Percentiles rank a stretch among this genome's conserved stretches.
Evolutionary conservation across 1,140 invertebrate genomes (phyloP).

Genomic region (Pteromalus puparum): DNA sequence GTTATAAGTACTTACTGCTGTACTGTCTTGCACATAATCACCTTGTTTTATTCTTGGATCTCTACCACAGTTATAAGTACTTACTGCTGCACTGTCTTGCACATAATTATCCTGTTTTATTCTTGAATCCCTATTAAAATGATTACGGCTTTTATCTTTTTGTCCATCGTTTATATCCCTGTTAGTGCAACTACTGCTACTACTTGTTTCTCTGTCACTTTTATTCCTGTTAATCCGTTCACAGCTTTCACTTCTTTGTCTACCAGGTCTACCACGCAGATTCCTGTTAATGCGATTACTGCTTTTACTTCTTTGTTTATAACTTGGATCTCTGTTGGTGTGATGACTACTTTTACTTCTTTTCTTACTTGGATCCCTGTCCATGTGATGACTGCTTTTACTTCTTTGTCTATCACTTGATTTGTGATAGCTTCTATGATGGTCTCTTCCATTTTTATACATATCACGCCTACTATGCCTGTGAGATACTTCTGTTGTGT

Average conservation of each 20-base stretch:
- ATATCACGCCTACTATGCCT: conserved; percentile 35
- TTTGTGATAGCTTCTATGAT: conserved; percentile 29
- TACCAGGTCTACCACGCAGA: too few species aligned
- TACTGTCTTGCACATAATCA: not conserved
- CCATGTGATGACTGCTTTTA: not conserved
- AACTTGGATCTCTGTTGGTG: too few species aligned
- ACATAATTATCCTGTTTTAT: not conserved
- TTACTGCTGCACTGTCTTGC: too few species aligned
- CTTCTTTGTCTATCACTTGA: conserved; percentile 6
- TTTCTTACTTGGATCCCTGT: not conserved
- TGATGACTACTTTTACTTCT: not conserved
- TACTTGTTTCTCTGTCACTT: too few species aligned
- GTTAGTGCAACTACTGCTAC: too few species aligned
- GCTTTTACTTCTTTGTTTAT: not conserved
- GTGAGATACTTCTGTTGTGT: not conserved
- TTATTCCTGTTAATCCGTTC: too few species aligned
- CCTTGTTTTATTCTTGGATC: not conserved
- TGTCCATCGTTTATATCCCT: too few species aligned
- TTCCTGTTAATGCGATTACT: not conserved
- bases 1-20: not conserved
- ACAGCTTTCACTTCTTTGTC: too few species aligned
- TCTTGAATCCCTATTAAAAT: too few species aligned
- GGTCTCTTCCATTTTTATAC: conserved; percentile 4
- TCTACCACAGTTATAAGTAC: too few species aligned
- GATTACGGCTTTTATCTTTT: too few species aligned